Percentiles rank a stretch among this genome's conserved stretches.
Evolutionary conservation across 2,888 invertebrate genomes (phyloP).

Genomic region (Xanthorhoe spadicearia): DNA sequence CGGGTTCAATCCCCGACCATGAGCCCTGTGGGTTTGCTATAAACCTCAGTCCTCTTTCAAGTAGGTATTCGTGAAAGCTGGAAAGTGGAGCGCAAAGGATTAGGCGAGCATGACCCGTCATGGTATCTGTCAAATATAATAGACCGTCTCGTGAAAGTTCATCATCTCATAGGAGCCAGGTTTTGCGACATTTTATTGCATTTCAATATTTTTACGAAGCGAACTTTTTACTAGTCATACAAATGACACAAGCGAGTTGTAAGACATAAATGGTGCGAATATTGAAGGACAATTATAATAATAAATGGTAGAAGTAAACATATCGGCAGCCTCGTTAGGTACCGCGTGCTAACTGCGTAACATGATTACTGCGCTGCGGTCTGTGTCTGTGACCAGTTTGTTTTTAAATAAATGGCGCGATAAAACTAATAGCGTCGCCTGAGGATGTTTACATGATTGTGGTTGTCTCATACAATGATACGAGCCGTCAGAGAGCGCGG

Average conservation of each 20-base stretch:
- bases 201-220: not conserved
- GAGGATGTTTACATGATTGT: not conserved
- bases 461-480: not conserved
- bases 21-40: not conserved
- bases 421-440: not conserved
- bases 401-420: not conserved
- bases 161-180: not conserved
- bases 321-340: not conserved
- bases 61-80: not conserved
- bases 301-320: not conserved
- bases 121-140: conserved; percentile 1
- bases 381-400: not conserved
- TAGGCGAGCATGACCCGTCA: conserved; percentile 4
- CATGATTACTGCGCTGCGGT: not conserved
- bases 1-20: not conserved
- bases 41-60: not conserved
- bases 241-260: not conserved
- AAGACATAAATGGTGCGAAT: not conserved
- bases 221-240: not conserved
- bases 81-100: not conserved
- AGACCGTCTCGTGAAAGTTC: not conserved
- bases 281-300: not conserved
- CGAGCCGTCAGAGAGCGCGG: no score
- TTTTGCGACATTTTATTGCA: not conserved
- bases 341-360: not conserved